Percentiles rank a stretch among this genome's conserved stretches.
These are phyloP conservation scores for Salpingus planirostris DNA, from an alignment of 2,888 invertebrate species.

Conservation along the genomic window DNA sequence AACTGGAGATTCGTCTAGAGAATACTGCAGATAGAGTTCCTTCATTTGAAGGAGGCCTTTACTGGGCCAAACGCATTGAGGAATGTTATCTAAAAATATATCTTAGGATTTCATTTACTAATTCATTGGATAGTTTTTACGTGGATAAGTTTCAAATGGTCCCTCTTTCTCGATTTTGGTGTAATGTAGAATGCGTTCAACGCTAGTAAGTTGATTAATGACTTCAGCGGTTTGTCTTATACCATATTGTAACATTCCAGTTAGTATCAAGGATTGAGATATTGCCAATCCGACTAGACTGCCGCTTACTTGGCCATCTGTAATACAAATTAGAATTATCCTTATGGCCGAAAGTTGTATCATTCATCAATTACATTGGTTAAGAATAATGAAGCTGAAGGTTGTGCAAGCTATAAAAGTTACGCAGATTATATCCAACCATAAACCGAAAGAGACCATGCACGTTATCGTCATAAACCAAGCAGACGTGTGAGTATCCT, in stretches of 20 bases:
- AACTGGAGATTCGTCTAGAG: slow-evolving; percentile 52
- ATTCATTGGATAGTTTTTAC: background rate
- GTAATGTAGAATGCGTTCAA: slow-evolving; percentile 71
- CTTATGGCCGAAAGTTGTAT: too few relatives aligned
- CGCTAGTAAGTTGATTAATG: slow-evolving; percentile 62
- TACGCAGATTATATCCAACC: slow-evolving; percentile 52
- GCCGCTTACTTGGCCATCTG: slow-evolving; percentile 9
- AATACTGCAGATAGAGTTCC: slow-evolving; percentile 55
- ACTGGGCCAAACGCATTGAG: slow-evolving; percentile 44
- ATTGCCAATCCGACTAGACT: slow-evolving; percentile 59
- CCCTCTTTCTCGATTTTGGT: slow-evolving; percentile 52
- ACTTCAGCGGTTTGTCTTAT: slow-evolving; percentile 67
- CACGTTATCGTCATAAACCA: slow-evolving; percentile 50
- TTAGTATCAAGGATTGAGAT: slow-evolving; percentile 59
- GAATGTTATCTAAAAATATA: slow-evolving; percentile 3
- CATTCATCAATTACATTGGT: slow-evolving; percentile 10
- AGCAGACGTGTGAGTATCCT: slow-evolving; percentile 51
- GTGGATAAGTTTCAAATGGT: slow-evolving; percentile 4
- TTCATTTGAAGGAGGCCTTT: slow-evolving; percentile 52
- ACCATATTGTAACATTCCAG: slow-evolving; percentile 71
- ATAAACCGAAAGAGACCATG: slow-evolving; percentile 52
- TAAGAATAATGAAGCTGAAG: slow-evolving; percentile 50
- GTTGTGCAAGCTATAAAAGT: slow-evolving; percentile 49
- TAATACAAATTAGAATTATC: too few relatives aligned
- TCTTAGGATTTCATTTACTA: background rate